Percentiles rank a stretch among this genome's conserved stretches.
Evolutionary conservation across 2,797 vertebrate species (phyloP).

Genomic region (Sebastes jordani): DNA sequence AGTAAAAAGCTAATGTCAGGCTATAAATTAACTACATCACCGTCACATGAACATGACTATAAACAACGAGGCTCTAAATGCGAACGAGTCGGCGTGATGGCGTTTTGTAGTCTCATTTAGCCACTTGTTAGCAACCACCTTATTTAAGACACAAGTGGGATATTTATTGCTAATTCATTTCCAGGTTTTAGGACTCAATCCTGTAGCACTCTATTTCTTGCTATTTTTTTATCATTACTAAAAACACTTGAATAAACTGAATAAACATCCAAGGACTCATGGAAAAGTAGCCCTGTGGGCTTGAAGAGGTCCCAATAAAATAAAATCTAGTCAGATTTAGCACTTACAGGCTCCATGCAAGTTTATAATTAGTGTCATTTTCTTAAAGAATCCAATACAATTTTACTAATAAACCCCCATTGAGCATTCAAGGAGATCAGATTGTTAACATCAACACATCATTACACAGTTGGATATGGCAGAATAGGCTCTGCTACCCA

Average conservation of each 20-base stretch:
- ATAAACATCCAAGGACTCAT: not conserved
- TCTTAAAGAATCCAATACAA: not conserved
- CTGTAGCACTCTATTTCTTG: not conserved
- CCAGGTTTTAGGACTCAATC: no score
- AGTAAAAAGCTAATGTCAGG: no score
- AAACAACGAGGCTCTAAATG: no score
- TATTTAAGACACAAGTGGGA: no score
- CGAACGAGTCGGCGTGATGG: no score
- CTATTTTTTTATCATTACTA: not conserved
- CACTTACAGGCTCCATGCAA: not conserved
- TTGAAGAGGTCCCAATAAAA: not conserved
- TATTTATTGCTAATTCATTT: no score
- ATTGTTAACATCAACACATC: conserved; percentile 21
- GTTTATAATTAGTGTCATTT: not conserved
- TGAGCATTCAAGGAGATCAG: not conserved
- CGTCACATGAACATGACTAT: no score
- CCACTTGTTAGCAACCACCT: no score
- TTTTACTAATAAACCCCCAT: not conserved
- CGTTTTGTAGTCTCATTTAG: no score
- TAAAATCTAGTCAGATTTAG: not conserved
- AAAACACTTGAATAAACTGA: not conserved
- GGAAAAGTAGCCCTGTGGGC: not conserved
- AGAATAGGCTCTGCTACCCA: not conserved
- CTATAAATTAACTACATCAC: no score
- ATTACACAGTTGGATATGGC: conserved; percentile 15